phyloP scores from a whole-genome alignment of 1,140 invertebrate species.

The Monochamus saltuarius region DNA sequence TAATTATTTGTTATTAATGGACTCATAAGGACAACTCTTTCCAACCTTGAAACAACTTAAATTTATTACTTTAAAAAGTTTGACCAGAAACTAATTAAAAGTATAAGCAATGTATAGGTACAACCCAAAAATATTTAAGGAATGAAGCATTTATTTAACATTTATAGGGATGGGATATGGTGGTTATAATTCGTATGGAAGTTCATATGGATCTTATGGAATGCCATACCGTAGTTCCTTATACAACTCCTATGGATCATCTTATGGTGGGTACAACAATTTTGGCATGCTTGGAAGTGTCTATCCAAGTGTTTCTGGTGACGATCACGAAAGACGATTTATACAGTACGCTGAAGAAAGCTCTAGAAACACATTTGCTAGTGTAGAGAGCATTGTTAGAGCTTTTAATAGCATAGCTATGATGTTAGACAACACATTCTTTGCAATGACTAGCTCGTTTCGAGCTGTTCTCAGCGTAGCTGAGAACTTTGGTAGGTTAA shows the following conservation, averaged over 20 bases:
- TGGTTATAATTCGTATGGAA: slow-evolving; percentile 17
- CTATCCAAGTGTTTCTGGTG: slow-evolving; percentile 54
- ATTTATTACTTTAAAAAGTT: neutral
- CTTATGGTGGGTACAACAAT: slow-evolving; percentile 43
- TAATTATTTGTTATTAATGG: slow-evolving; percentile 1
- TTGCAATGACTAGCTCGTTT: slow-evolving; percentile 93
- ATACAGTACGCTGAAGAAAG: slow-evolving; percentile 87
- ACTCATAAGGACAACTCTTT: neutral
- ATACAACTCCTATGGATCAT: slow-evolving; percentile 44
- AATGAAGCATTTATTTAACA: slow-evolving; percentile 4
- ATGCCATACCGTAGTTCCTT: slow-evolving; percentile 43
- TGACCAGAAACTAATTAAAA: neutral
- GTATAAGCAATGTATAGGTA: neutral
- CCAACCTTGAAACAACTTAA: neutral
- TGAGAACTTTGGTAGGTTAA: slow-evolving; percentile 86
- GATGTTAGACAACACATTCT: slow-evolving; percentile 96
- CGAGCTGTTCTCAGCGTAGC: slow-evolving; percentile 92
- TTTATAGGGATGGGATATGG: slow-evolving; percentile 20
- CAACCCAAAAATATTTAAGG: slow-evolving; percentile 2
- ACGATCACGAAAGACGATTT: slow-evolving; percentile 69
- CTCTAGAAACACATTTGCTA: slow-evolving; percentile 88
- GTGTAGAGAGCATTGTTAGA: slow-evolving; percentile 88
- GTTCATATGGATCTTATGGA: slow-evolving; percentile 41
- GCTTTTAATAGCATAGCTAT: slow-evolving; percentile 91
- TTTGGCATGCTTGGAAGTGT: slow-evolving; percentile 34